Evolutionary conservation across 1,140 invertebrate species (phyloP).

Genomic region (Parasteatoda tepidariorum): DNA sequence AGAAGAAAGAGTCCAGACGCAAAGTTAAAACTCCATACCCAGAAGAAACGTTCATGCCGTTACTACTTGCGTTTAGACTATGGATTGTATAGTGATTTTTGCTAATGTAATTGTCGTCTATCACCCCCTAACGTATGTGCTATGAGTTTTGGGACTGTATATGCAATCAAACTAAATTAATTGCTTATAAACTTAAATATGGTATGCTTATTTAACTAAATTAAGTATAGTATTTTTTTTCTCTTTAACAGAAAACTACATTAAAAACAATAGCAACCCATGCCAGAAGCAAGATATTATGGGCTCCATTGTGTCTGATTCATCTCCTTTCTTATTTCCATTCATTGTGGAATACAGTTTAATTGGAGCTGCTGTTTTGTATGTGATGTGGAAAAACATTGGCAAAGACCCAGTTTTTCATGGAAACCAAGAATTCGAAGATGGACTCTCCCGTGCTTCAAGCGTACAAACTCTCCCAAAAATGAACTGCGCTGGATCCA

Average conservation of each 20-base stretch:
- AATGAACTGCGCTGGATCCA: conserved; percentile 82
- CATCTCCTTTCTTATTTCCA: conserved; percentile 92
- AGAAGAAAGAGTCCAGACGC: too few relatives aligned
- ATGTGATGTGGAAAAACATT: conserved; percentile 97
- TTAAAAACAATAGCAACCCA: conserved; percentile 61
- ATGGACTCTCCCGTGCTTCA: conserved; percentile 45
- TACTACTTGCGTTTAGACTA: too few relatives aligned
- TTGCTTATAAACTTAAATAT: too few relatives aligned
- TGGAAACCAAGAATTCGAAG: background rate
- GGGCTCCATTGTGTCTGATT: conserved; percentile 80
- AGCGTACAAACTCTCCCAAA: conserved; percentile 36
- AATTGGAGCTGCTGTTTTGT: conserved; percentile 91
- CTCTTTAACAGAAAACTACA: conserved; percentile 53
- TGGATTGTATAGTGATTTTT: too few relatives aligned
- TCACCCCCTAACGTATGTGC: too few relatives aligned
- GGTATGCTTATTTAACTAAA: background rate
- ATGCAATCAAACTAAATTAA: too few relatives aligned
- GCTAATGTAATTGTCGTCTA: too few relatives aligned
- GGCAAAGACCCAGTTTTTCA: conserved; percentile 62
- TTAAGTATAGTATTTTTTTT: background rate
- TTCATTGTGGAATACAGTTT: conserved; percentile 97
- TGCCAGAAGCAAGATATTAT: conserved; percentile 65
- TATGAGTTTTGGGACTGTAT: too few relatives aligned
- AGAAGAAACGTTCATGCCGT: too few relatives aligned
- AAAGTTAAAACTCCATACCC: too few relatives aligned